These are phyloP conservation scores for Pseudocheirus occidentalis DNA, from an alignment of 2,797 vertebrate species.

Conservation along the genomic window DNA sequence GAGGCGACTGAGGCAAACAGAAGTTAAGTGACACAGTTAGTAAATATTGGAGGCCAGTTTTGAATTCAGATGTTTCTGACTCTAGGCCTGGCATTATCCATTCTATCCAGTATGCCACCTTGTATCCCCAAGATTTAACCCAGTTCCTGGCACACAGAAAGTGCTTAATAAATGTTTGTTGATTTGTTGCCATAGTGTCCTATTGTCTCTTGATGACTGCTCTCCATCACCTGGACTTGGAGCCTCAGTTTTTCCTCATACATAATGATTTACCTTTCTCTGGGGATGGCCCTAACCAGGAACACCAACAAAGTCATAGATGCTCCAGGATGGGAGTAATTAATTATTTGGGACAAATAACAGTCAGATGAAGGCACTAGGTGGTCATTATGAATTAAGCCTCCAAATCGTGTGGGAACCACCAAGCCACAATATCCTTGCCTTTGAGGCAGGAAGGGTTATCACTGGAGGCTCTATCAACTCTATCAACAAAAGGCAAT, in stretches of 20 bases:
- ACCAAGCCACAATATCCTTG: neutral
- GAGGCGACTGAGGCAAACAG: too few species aligned
- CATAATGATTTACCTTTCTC: neutral
- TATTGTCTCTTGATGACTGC: neutral
- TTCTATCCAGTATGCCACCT: too few species aligned
- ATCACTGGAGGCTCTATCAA: neutral
- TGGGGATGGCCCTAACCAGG: constrained; percentile 20
- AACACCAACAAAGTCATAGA: constrained; percentile 20
- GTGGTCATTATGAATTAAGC: neutral
- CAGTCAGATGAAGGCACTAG: neutral
- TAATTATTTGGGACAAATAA: neutral
- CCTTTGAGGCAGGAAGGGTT: neutral
- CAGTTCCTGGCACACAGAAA: neutral
- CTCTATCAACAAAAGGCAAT: neutral
- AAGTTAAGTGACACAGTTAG: too few species aligned
- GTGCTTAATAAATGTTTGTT: neutral
- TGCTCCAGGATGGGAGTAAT: neutral
- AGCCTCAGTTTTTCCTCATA: neutral
- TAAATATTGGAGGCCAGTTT: too few species aligned
- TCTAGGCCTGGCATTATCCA: too few species aligned
- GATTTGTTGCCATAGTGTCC: neutral
- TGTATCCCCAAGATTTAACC: neutral
- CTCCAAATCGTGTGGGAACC: neutral
- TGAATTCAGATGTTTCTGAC: too few species aligned
- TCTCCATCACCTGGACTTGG: constrained; percentile 43